Conservation (phyloP, 2,797 vertebrate genomes). For the Rhinogobio ventralis region DNA sequence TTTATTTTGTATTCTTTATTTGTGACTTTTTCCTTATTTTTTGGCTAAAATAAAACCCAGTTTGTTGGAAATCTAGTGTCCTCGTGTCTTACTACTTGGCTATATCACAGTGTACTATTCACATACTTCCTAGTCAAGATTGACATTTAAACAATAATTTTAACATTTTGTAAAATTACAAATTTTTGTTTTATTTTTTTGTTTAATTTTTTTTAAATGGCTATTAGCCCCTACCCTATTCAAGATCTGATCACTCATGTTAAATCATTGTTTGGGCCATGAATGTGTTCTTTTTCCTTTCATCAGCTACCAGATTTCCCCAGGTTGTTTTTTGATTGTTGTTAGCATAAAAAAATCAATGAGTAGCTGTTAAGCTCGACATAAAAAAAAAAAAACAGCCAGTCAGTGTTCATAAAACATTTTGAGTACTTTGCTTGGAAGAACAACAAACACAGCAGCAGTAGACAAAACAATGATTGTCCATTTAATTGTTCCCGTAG, state of each 20-base stretch:
- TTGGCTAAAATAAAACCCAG: too few relatives aligned
- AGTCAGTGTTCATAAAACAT: conserved; percentile 1
- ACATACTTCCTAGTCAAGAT: not conserved
- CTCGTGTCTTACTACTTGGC: too few relatives aligned
- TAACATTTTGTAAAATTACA: too few relatives aligned
- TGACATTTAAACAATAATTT: not conserved
- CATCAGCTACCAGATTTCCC: not conserved
- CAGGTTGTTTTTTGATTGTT: not conserved
- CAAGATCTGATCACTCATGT: not conserved
- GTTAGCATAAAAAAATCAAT: not conserved
- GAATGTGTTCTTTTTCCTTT: not conserved
- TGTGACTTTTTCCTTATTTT: too few relatives aligned
- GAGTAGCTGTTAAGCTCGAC: not conserved
- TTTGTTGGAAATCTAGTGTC: too few relatives aligned
- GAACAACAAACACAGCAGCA: not conserved
- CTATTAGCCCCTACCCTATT: not conserved
- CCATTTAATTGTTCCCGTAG: not conserved
- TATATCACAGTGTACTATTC: too few relatives aligned
- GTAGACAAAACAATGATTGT: conserved; percentile 20
- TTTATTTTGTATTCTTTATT: too few relatives aligned
- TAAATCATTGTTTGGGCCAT: not conserved
- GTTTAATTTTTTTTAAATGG: too few relatives aligned
- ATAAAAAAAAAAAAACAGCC: not conserved
- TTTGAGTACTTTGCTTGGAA: not conserved
- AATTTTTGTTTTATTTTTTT: too few relatives aligned